These are phyloP conservation scores for Phortica magna DNA, from an alignment of 2,888 invertebrate species.

Conservation along the genomic window DNA sequence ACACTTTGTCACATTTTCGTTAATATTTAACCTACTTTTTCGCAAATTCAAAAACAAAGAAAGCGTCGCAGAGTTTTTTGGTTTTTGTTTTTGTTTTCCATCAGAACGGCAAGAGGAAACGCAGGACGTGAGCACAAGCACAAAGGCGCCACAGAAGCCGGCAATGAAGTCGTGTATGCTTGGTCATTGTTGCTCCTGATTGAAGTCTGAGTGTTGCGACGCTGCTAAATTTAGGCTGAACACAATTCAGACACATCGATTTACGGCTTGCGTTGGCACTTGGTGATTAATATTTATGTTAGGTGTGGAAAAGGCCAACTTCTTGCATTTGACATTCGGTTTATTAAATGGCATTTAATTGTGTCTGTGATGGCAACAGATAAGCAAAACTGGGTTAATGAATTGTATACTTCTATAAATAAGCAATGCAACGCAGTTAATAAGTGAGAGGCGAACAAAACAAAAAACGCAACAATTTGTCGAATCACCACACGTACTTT, in stretches of 20 bases:
- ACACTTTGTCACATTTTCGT: slow-evolving; percentile 23
- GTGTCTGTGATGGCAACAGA: slow-evolving; percentile 19
- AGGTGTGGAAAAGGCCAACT: background rate
- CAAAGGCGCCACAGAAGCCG: background rate
- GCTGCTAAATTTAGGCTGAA: slow-evolving; percentile 16
- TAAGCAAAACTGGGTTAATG: slow-evolving; percentile 16
- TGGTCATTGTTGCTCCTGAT: slow-evolving; percentile 26
- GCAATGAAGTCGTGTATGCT: slow-evolving; percentile 7
- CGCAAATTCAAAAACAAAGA: slow-evolving; percentile 19
- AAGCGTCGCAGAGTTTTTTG: background rate
- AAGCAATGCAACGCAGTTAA: background rate
- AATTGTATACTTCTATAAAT: background rate
- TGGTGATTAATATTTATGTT: background rate
- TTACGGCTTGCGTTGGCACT: background rate
- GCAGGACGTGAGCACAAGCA: background rate
- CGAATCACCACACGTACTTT: too few species aligned
- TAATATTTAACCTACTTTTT: slow-evolving; percentile 22
- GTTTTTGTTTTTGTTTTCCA: background rate
- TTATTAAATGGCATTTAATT: slow-evolving; percentile 26
- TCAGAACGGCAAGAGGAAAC: background rate
- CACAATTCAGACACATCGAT: slow-evolving; percentile 20
- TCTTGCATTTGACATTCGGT: background rate
- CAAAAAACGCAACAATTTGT: too few species aligned
- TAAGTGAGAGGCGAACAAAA: background rate
- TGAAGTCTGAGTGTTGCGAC: slow-evolving; percentile 23